Percentiles rank a stretch among this genome's conserved stretches.
Conservation (phyloP, 2,888 invertebrate genomes). For the Catocala fraxini region DNA sequence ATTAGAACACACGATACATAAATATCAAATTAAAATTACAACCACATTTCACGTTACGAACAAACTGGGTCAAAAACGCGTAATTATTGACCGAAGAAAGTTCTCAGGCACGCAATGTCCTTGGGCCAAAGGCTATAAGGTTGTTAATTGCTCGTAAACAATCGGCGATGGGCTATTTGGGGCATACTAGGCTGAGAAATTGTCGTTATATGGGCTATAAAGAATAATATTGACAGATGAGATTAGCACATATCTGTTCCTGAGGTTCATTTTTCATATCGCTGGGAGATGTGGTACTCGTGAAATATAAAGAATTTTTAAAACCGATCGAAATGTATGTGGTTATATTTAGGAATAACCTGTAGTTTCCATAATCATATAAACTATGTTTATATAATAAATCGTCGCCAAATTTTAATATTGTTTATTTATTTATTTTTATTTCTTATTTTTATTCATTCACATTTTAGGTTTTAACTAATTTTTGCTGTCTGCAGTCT, state of each 20-base stretch:
- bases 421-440: too few relatives aligned
- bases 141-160: constrained; percentile 53
- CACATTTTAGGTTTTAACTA: too few relatives aligned
- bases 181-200: constrained; percentile 47
- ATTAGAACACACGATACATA: constrained; percentile 18
- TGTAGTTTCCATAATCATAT: too few relatives aligned
- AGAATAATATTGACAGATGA: constrained; percentile 30
- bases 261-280: neutral
- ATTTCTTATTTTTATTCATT: too few relatives aligned
- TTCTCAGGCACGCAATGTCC: constrained; percentile 35
- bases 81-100: constrained; percentile 32
- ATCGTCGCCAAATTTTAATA: too few relatives aligned
- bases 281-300: neutral
- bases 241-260: constrained; percentile 23
- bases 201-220: constrained; percentile 54
- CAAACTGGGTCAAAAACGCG: constrained; percentile 33
- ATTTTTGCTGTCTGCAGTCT: too few relatives aligned
- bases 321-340: too few relatives aligned
- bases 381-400: too few relatives aligned
- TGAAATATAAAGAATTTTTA: too few relatives aligned
- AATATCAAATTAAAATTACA: constrained; percentile 9
- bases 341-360: too few relatives aligned
- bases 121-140: constrained; percentile 32
- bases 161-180: constrained; percentile 54
- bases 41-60: constrained; percentile 5